These are phyloP conservation scores for Falco punctatus DNA, from an alignment of 2,113 vertebrate species.

Conservation along the genomic window DNA sequence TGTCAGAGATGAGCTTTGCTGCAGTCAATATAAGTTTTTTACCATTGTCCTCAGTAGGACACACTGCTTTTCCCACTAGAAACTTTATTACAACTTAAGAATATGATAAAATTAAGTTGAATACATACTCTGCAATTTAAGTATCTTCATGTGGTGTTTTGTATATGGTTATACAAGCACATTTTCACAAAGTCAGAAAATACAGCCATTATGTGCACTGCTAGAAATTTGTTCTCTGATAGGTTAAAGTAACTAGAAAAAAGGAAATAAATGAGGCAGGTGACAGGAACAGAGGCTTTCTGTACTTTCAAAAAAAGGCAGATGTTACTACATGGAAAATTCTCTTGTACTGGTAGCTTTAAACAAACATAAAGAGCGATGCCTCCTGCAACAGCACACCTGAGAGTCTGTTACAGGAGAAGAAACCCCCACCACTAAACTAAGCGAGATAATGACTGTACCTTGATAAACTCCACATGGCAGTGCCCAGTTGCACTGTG, in stretches of 20 bases:
- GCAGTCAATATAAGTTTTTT: background rate
- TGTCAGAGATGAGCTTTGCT: background rate
- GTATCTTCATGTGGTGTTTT: background rate
- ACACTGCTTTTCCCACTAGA: rapidly evolving
- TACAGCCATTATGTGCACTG: background rate
- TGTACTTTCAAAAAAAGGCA: too few species aligned
- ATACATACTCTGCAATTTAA: background rate
- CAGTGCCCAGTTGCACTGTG: rapidly evolving
- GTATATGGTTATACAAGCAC: background rate
- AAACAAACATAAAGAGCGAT: background rate
- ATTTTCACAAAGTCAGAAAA: background rate
- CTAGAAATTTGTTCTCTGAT: background rate
- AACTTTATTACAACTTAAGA: background rate
- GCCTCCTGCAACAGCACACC: background rate
- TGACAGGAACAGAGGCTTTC: background rate
- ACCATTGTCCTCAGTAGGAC: rapidly evolving
- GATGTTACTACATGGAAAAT: background rate
- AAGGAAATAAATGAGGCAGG: background rate
- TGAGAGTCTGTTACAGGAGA: background rate
- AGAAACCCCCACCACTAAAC: background rate
- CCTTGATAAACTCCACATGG: background rate
- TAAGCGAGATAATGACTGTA: rapidly evolving
- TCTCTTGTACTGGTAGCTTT: background rate
- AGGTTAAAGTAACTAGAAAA: background rate
- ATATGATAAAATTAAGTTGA: background rate